Conservation (phyloP, 30 jellyfish, hydroid and myxozoan genomes). For the Cassiopea xamachana region DNA sequence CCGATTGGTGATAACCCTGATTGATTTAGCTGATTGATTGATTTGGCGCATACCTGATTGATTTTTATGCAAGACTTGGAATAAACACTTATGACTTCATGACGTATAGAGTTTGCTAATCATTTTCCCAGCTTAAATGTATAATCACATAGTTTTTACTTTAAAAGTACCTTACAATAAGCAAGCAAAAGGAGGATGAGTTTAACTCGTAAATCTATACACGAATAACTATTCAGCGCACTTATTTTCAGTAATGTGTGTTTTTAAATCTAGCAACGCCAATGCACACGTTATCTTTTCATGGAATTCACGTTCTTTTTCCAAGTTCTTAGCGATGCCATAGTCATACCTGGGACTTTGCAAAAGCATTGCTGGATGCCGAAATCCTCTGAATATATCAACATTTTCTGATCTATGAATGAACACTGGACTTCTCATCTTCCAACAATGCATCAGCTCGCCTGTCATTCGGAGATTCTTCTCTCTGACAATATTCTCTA, state of each 20-base stretch:
- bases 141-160: neutral
- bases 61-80: neutral
- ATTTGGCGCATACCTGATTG: too few relatives aligned
- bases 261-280: conserved; percentile 82
- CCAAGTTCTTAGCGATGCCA: conserved; percentile 64
- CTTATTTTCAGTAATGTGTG: conserved; percentile 51
- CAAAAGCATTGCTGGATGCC: conserved; percentile 50
- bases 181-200: neutral
- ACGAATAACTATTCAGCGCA: neutral
- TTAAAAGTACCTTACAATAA: neutral
- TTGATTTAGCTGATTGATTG: too few relatives aligned
- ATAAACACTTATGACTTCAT: neutral
- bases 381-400: conserved; percentile 29
- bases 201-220: neutral
- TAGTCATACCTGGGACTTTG: conserved; percentile 55
- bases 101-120: neutral
- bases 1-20: too few relatives aligned
- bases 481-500: conserved; percentile 43
- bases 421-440: conserved; percentile 51
- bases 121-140: neutral
- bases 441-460: conserved; percentile 85
- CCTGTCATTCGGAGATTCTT: conserved; percentile 62
- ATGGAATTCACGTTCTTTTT: conserved; percentile 85
- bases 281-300: conserved; percentile 88
- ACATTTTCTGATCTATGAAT: conserved; percentile 56